Base-by-base conservation (phyloP, 2,797 vertebrate genomes). In the Chelon labrosus region DNA sequence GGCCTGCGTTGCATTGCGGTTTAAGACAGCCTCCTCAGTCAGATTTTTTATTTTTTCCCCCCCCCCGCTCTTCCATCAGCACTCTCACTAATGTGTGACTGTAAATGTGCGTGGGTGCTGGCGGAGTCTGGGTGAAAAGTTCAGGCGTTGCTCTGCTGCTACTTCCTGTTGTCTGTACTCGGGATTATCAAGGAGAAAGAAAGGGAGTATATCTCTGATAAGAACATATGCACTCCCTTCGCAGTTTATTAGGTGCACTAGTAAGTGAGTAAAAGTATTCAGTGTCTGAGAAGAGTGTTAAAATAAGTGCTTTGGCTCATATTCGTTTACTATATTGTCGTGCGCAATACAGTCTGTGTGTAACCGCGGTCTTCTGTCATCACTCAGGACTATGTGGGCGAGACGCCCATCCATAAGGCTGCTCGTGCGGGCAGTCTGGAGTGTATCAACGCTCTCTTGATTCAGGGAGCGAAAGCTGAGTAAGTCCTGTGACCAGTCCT, bases 381-480 rank as follows among this genome's bases (percentile, higher is more conserved):
- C 80, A 65, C 91, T 53, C 90, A 99, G 98, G 98, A 99, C 94
- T 99, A 98, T 96, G 98, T 99, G 94, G 98, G 98, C 72, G 98
- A 99, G 95, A 97, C 97, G 87, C 97, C 98, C 89, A 93, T 99
- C 94, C 98, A 99, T 93, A 99, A 99, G 96, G 98, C 98, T 82
- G 98, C 98, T 93, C 97, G 98, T 65, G 96, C 97, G 82, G 98
- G 98, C 93, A 99, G 98, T 93, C 95, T 97, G 89, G 97, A 98
- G 87, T 99, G 97, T 89, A 92, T 99, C 94, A 96, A 95, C 88
- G 96, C 96, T 94, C 98, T 99, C 93, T 96, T 97, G 95, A 94
- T 96, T 88, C 96, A 96, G 94, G 98, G 98, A 94, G 98, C 96
- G 74, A 97, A 96, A 93, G 94, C 97, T 93, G 96, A 99, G 98